Evolutionary conservation across 2,888 invertebrate genomes (phyloP).

Genomic region (Epicampocera succincta): DNA sequence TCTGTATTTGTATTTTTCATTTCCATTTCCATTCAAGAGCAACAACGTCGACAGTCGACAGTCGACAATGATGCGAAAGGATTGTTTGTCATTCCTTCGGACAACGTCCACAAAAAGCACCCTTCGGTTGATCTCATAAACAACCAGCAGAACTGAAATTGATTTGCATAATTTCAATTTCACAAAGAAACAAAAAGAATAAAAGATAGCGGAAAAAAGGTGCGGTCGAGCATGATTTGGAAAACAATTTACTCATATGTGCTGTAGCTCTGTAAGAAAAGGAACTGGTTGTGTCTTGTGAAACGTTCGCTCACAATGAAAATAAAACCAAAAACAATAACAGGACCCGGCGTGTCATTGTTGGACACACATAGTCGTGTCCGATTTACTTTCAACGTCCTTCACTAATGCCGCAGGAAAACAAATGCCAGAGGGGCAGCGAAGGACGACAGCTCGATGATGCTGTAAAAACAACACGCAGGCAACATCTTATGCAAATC

Average conservation of each 20-base stretch:
- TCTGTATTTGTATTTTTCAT: conserved; percentile 3
- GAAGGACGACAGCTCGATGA: conserved; percentile 61
- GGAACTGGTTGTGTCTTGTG: conserved; percentile 33
- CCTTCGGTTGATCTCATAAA: conserved; percentile 47
- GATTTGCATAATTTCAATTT: conserved; percentile 64
- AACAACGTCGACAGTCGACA: conserved; percentile 12
- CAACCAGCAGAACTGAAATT: conserved; percentile 32
- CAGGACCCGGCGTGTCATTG: conserved; percentile 61
- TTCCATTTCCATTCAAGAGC: not conserved
- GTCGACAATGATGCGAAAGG: conserved; percentile 38
- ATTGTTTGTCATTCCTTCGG: conserved; percentile 70
- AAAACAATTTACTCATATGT: conserved; percentile 4
- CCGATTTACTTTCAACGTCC: conserved; percentile 61
- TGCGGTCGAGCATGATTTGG: conserved; percentile 66
- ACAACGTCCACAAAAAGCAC: conserved; percentile 68
- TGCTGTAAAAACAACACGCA: conserved; percentile 54
- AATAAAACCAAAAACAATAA: conserved; percentile 10
- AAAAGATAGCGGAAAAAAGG: conserved; percentile 5
- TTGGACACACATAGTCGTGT: conserved; percentile 61
- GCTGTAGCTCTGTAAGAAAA: conserved; percentile 9
- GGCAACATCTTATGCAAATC: conserved; percentile 67
- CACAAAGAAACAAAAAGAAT: conserved; percentile 23
- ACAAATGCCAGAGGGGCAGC: conserved; percentile 4
- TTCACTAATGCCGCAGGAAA: conserved; percentile 22
- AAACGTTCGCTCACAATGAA: not conserved